A percentile compares a stretch with the other conserved stretches of the same genome.
phyloP scores from a whole-genome alignment of 2,113 vertebrate genomes.

The Mustela nigripes region DNA sequence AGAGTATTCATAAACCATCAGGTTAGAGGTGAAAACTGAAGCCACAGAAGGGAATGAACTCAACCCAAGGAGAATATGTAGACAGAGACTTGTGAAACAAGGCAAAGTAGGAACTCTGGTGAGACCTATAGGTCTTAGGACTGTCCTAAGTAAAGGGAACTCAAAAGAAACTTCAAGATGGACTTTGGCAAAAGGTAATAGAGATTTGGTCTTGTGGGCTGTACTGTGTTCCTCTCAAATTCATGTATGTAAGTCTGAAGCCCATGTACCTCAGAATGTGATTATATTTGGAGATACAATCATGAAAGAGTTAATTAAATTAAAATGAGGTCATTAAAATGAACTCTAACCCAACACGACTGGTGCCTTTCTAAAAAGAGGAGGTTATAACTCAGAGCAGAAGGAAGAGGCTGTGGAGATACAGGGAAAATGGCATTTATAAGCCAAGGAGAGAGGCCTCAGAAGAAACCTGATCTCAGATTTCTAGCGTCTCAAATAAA shows the following conservation, averaged over 20 bases:
- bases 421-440: not conserved
- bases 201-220: not conserved
- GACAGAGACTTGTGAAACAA: not conserved
- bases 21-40: not conserved
- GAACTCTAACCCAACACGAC: not conserved
- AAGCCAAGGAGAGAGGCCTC: not conserved
- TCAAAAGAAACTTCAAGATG: not conserved
- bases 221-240: not conserved
- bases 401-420: not conserved
- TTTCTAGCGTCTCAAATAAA: not conserved
- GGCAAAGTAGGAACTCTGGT: not conserved
- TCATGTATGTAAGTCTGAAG: not conserved
- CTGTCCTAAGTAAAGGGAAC: not conserved
- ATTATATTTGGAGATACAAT: not conserved
- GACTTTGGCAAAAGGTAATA: not conserved
- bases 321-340: not conserved
- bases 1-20: not conserved
- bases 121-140: not conserved
- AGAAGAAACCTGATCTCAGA: not conserved
- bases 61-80: not conserved
- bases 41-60: not conserved
- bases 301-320: not conserved
- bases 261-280: not conserved
- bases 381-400: not conserved
- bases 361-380: not conserved